Conservation (phyloP, 2,113 vertebrate genomes). For the Ivindomyrus marchei region DNA sequence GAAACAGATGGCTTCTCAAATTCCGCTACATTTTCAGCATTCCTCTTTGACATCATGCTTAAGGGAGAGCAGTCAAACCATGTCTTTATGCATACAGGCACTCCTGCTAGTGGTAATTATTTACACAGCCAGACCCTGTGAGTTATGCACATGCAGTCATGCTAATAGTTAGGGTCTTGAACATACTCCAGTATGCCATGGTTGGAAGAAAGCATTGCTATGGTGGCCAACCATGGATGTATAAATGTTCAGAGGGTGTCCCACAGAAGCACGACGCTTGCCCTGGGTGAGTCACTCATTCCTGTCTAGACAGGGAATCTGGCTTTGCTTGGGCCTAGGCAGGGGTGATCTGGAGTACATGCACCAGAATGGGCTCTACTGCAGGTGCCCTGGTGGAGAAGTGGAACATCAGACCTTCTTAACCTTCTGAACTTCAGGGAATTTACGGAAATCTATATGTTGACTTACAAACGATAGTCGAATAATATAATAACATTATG, state of each 20-base stretch:
- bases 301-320: constrained; percentile 23
- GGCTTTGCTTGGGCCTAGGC: neutral
- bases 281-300: constrained; percentile 22
- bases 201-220: neutral
- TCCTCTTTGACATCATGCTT: neutral
- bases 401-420: neutral
- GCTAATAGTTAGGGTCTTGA: neutral
- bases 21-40: neutral
- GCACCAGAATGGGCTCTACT: neutral
- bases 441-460: neutral
- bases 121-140: neutral
- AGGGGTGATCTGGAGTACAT: neutral
- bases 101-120: neutral
- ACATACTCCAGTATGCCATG: neutral
- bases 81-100: neutral
- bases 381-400: neutral
- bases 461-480: neutral
- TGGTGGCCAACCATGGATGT: neutral
- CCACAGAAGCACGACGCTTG: neutral
- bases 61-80: neutral
- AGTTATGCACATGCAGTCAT: neutral
- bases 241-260: neutral
- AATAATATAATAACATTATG: neutral
- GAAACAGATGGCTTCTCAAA: neutral
- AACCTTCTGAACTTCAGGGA: neutral